These are phyloP conservation scores for Eilema depressum DNA, from an alignment of 2,888 invertebrate species.

Conservation along the genomic window DNA sequence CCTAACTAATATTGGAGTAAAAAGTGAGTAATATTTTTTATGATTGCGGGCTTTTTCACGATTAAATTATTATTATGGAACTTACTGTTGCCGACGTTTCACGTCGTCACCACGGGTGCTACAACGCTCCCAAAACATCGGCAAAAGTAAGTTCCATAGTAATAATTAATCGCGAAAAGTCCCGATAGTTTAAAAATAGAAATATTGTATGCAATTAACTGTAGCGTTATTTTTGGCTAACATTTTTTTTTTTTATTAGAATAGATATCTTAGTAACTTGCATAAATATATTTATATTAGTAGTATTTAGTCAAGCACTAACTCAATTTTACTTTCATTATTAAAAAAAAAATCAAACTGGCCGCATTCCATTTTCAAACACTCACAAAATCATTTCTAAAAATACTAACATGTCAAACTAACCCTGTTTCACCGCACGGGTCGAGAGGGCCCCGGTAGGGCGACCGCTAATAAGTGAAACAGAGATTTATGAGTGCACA, in stretches of 20 bases:
- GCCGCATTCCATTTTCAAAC: neutral
- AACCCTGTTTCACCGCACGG: conserved; percentile 60
- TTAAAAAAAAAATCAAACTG: neutral
- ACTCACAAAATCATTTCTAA: conserved; percentile 6
- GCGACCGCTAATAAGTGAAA: conserved; percentile 85
- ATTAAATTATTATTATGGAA: too few species aligned
- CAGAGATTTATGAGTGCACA: conserved; percentile 85
- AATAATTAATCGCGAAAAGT: too few species aligned
- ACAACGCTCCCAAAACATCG: too few species aligned
- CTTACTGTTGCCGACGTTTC: too few species aligned
- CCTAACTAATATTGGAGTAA: neutral
- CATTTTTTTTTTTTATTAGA: neutral
- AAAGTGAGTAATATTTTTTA: too few species aligned
- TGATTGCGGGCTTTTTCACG: too few species aligned
- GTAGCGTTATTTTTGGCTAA: neutral
- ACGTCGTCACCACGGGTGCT: too few species aligned
- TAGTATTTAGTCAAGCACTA: neutral
- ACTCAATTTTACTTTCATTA: neutral
- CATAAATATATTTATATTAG: neutral
- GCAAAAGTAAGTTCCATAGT: too few species aligned
- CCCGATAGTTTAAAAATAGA: too few species aligned
- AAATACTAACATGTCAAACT: conserved; percentile 43
- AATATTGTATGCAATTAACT: neutral
- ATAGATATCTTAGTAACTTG: neutral
- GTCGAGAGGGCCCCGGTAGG: conserved; percentile 63